These are phyloP conservation scores for Enteromius radiatus DNA, from an alignment of 2,797 vertebrate species.

Conservation along the genomic window DNA sequence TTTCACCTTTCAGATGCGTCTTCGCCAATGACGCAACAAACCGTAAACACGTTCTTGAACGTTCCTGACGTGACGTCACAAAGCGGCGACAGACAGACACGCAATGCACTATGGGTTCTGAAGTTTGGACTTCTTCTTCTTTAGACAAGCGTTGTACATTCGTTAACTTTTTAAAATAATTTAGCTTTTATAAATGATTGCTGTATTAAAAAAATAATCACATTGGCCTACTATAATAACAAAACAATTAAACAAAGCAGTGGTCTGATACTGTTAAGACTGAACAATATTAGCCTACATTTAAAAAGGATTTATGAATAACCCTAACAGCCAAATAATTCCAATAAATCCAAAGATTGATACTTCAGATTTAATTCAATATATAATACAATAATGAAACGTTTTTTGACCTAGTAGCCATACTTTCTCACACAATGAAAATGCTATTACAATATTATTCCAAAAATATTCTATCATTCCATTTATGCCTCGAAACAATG, in stretches of 20 bases:
- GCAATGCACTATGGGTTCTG: conserved; percentile 61
- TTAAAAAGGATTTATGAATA: neutral
- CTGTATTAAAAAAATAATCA: neutral
- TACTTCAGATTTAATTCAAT: no score
- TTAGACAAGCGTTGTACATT: neutral
- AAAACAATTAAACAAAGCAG: neutral
- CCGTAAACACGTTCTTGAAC: conserved; percentile 68
- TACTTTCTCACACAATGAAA: neutral
- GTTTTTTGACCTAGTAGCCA: neutral
- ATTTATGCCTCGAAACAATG: neutral
- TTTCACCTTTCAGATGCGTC: conserved; percentile 69
- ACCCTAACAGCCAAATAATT: neutral
- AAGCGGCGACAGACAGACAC: neutral
- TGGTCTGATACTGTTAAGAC: no score
- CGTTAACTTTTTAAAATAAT: neutral
- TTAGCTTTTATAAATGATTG: no score
- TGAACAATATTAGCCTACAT: neutral
- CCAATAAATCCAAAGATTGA: neutral
- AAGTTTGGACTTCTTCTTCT: conserved; percentile 16
- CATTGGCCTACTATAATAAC: neutral
- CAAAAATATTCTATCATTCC: neutral
- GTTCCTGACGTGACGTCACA: conserved; percentile 55
- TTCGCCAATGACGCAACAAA: conserved; percentile 69
- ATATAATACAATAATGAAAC: neutral
- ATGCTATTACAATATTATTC: neutral